Base-by-base conservation (phyloP, 2,797 vertebrate genomes). In the Onychomys arenicola region DNA sequence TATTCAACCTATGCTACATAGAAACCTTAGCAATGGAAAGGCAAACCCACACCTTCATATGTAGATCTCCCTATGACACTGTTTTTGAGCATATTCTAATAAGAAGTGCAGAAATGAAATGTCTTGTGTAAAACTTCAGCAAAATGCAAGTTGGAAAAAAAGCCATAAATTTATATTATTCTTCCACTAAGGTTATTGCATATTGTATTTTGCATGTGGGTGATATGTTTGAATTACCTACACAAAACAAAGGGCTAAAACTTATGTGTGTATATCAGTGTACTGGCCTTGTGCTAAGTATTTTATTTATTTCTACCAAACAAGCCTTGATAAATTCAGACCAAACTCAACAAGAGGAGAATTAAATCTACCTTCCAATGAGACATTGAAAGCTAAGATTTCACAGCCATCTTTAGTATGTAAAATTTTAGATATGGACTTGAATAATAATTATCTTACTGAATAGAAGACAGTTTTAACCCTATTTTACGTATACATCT, bases 11-110 rank as follows among this genome's bases (percentile, higher is more conserved):
- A 13, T 13, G 65, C 89, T 95, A 23, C 89, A 77, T 69, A 40
- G 92, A 95, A 96, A 85, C 75, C 59, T 90, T 91, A 95, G 87
- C 86, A 91, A 75, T 71, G 57, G 57, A 78, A 92, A 91, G 11
- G 55, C 71, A 93, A 91, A 77, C 43, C 49, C 9, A 69, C 40
- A 81, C 40, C 1, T 96, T 97, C 92, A 73, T 16, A 12, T 84
- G 43, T 63, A 43, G 93, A 71, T 81, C 49, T 80, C 14, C 37
- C 69, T 19, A 61, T 73, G 43, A 23, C 7, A 29, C 75, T 1
- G 40, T 67, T 91, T 94, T 96, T 65, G 94, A 96, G 11, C 4
- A 27, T 81, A 92, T 34, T 11, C 63, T 97, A 84, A 90, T 27
- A 83, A 17, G n/a, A 61, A 25, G 7, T 93, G 23, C 69, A 43